Base-by-base conservation (phyloP, 2,888 invertebrate species). In the Timandra comae region DNA sequence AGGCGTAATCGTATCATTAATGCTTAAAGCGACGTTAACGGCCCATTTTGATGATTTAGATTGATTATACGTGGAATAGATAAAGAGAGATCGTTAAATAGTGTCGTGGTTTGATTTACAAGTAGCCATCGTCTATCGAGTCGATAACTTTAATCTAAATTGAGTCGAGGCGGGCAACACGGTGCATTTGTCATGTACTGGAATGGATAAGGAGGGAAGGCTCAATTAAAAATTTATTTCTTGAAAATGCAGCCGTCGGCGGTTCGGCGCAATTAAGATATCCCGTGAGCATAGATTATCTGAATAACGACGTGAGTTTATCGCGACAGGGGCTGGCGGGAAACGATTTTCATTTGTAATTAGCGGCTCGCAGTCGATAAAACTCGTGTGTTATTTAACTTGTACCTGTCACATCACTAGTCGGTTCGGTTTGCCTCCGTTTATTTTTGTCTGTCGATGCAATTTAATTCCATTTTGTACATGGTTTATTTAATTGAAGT, bases 1-100 rank as follows among this genome's bases (percentile, higher is more conserved):
- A 57, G 63, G 55, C 59, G 63, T 74, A 74, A 75, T 77, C 68
- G 64, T 64, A 63, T 67, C 67, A 73, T 75, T 75, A 75, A 75
- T 68, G 68, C 62, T 67, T 66, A 51, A 67, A 69, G 57, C 50
- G 74, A 72, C 71, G 69, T 77, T 74, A 68, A 76, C 69, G 50
- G 58, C 47, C 67, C 56, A 63, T 75, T 63, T 54, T 49, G 49
- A 63, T 70, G 75, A 79, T 75, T 74, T 64, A 76, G 73, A 79
- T 76, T 70, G 71, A 76, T 77, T 63, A 59, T 54, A 47, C 42
- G 36, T 45, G 38, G 45, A 42, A 43, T 48, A 53, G 58, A 59
- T 60, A 58, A 57, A 54, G 35, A 33, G 33, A 39, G 42, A 38
- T 49, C 41, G 47, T 50, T 50, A 50, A 41, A 49, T 43, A 49